Percentiles rank a stretch among this genome's conserved stretches.
Conservation (phyloP, 1,140 invertebrate species). For the Pseudachorutes palmiensis region DNA sequence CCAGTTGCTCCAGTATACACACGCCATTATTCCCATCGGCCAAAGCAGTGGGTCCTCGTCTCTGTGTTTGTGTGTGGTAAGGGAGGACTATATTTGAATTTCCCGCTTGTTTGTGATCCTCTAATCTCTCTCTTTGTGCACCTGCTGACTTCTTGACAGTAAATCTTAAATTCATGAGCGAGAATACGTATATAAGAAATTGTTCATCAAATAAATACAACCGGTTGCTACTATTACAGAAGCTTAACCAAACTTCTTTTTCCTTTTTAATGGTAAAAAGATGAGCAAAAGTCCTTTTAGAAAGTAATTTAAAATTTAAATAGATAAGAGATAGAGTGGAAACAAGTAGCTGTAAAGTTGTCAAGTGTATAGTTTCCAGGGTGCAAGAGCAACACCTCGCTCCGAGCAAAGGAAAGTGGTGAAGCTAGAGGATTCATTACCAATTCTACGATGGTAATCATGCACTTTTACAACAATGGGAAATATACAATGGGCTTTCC, state of each 20-base stretch:
- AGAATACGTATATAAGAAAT: too few relatives aligned
- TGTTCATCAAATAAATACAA: background rate
- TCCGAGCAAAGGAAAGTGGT: background rate
- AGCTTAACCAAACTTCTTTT: background rate
- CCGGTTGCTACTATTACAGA: background rate
- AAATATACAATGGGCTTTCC: too few relatives aligned
- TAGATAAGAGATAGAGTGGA: background rate
- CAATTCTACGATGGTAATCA: background rate
- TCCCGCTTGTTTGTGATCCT: background rate
- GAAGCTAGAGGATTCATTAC: background rate
- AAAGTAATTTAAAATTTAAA: slow-evolving; percentile 11
- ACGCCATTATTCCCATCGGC: background rate
- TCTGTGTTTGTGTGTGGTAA: background rate
- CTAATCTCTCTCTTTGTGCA: too few relatives aligned
- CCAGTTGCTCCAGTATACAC: too few relatives aligned
- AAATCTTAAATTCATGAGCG: background rate
- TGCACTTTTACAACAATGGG: background rate
- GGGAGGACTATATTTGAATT: background rate
- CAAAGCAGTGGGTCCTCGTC: background rate
- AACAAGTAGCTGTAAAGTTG: slow-evolving; percentile 5
- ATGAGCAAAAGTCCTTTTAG: background rate
- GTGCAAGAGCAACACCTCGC: background rate
- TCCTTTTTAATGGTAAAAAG: background rate
- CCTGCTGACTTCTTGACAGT: too few relatives aligned
- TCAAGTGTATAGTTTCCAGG: background rate